Conservation (phyloP, 2,888 invertebrate species). For the Nycteola revayana region DNA sequence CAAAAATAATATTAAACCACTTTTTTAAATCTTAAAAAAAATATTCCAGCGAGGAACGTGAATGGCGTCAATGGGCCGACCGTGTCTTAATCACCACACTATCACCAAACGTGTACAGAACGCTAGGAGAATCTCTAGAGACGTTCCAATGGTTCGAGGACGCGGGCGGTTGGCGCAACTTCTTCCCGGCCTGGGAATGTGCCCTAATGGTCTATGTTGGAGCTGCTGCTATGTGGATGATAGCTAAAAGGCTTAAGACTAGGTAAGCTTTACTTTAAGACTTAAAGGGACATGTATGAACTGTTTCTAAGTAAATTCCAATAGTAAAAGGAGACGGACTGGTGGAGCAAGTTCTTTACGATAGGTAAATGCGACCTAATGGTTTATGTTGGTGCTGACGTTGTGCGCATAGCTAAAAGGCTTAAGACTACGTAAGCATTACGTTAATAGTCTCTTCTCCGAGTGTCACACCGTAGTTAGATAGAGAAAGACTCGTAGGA, state of each 20-base stretch:
- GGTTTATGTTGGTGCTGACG: too few species aligned
- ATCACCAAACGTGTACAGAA: slow-evolving; percentile 98
- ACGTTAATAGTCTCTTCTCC: too few species aligned
- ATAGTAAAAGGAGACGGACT: too few species aligned
- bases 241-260: slow-evolving; percentile 93
- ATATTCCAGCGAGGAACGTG: slow-evolving; percentile 93
- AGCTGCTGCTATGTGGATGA: slow-evolving; percentile 95
- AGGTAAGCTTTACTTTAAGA: slow-evolving; percentile 71
- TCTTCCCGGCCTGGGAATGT: slow-evolving; percentile 94
- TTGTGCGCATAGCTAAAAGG: too few species aligned
- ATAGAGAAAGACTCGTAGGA: too few species aligned
- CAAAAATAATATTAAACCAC: too few species aligned
- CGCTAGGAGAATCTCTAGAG: slow-evolving; percentile 90
- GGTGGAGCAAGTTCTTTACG: too few species aligned
- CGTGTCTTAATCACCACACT: slow-evolving; percentile 93
- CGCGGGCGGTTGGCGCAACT: slow-evolving; percentile 94
- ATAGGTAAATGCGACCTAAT: too few species aligned
- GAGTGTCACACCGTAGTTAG: too few species aligned
- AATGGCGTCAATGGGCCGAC: slow-evolving; percentile 98
- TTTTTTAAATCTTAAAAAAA: too few species aligned
- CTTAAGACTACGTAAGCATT: too few species aligned
- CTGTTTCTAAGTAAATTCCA: too few species aligned
- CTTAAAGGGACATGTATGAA: not conserved
- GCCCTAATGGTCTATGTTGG: slow-evolving; percentile 94
- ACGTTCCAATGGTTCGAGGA: slow-evolving; percentile 97